Percentiles rank a stretch among this genome's conserved stretches.
These are phyloP conservation scores for Drosophila burlai DNA, from an alignment of 1,140 invertebrate genomes.

Conservation along the genomic window DNA sequence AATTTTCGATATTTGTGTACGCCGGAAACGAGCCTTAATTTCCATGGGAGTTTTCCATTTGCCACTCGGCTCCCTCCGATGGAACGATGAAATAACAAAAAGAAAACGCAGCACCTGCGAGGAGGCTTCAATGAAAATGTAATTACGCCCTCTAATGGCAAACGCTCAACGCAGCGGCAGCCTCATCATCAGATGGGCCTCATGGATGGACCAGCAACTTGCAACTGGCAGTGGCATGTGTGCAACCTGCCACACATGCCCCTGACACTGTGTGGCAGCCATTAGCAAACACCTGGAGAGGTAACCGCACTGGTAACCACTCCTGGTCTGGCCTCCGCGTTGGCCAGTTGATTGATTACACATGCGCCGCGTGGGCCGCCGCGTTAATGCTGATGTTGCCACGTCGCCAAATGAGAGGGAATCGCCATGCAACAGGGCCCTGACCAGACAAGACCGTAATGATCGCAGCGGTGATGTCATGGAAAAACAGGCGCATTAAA, in stretches of 20 bases:
- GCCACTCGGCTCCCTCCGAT: constrained; percentile 25
- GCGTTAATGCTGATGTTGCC: constrained; percentile 65
- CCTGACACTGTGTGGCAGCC: constrained; percentile 76
- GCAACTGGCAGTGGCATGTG: constrained; percentile 7
- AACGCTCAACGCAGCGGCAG: constrained; percentile 35
- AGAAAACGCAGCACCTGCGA: constrained; percentile 45
- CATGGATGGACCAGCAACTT: not conserved
- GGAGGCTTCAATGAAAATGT: constrained; percentile 74
- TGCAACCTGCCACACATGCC: constrained; percentile 46
- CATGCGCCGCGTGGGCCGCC: constrained; percentile 67
- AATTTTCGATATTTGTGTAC: constrained; percentile 54
- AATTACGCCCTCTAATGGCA: constrained; percentile 77
- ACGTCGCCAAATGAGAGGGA: constrained; percentile 50
- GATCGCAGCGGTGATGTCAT: constrained; percentile 47
- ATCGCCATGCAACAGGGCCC: constrained; percentile 15
- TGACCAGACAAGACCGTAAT: constrained; percentile 36
- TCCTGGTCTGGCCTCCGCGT: constrained; percentile 62
- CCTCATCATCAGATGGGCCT: constrained; percentile 37
- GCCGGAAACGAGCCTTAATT: constrained; percentile 70
- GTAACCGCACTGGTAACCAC: constrained; percentile 30
- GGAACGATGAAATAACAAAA: constrained; percentile 26
- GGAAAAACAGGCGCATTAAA: constrained; percentile 44
- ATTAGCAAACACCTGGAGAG: constrained; percentile 61
- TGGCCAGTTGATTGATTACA: constrained; percentile 79
- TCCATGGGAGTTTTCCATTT: constrained; percentile 67